Conservation (phyloP, 2,113 vertebrate genomes). For the Nerophis lumbriciformis region DNA sequence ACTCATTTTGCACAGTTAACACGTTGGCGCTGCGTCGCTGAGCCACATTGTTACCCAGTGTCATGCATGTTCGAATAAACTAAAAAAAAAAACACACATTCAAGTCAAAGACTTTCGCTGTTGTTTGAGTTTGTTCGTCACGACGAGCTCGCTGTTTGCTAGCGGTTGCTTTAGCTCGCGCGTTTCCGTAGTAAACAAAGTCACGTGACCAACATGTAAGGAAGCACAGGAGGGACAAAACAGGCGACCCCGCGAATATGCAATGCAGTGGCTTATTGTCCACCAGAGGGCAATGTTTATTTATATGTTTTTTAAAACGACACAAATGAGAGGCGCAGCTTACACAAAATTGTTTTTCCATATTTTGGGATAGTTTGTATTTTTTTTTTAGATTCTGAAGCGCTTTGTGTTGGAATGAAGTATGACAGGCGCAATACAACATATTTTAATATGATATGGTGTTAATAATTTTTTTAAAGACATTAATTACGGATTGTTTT, state of each 20-base stretch:
- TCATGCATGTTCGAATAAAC: no score
- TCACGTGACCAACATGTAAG: slow-evolving; percentile 48
- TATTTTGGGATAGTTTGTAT: not conserved
- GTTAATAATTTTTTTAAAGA: slow-evolving; percentile 40
- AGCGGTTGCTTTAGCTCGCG: not conserved
- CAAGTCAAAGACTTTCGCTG: not conserved
- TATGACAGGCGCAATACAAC: no score
- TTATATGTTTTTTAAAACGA: slow-evolving; percentile 2
- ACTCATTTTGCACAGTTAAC: no score
- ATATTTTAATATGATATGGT: not conserved
- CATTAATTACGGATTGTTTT: not conserved
- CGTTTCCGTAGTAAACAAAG: slow-evolving; percentile 43
- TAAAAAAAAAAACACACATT: not conserved
- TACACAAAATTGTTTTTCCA: not conserved
- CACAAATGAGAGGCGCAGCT: not conserved
- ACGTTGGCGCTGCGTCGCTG: no score
- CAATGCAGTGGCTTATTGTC: not conserved
- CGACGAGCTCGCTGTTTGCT: not conserved
- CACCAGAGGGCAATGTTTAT: slow-evolving; percentile 37
- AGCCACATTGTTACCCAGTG: no score
- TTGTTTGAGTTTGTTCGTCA: not conserved
- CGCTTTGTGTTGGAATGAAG: not conserved
- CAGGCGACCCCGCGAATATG: no score
- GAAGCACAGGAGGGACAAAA: slow-evolving; percentile 16
- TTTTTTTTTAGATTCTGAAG: not conserved